phyloP scores from a whole-genome alignment of 2,797 vertebrate species.

The Oreortyx pictus region DNA sequence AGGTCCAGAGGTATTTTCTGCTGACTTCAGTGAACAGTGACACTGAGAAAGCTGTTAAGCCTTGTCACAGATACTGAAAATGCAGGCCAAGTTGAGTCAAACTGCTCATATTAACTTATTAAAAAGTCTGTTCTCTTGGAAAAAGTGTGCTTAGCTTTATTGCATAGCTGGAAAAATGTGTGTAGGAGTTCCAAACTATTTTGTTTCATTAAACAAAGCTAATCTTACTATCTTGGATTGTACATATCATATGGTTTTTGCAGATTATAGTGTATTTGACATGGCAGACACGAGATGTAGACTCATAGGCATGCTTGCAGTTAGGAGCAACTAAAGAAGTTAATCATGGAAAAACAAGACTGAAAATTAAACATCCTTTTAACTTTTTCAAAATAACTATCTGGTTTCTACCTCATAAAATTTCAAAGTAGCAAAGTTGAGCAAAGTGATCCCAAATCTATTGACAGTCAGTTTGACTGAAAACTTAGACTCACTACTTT shows the following conservation, averaged over 20 bases:
- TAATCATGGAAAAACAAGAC: background rate
- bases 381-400: background rate
- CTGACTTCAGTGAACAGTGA: background rate
- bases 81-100: background rate
- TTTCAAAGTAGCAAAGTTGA: background rate
- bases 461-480: background rate
- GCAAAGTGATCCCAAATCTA: background rate
- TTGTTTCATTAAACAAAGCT: background rate
- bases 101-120: background rate
- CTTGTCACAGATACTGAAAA: background rate
- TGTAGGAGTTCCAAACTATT: background rate
- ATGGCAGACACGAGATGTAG: background rate
- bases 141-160: background rate
- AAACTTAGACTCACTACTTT: background rate
- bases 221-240: background rate
- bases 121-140: background rate
- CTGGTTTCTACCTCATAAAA: background rate
- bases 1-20: background rate
- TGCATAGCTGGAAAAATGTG: background rate
- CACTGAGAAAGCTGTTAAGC: background rate
- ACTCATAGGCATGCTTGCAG: background rate
- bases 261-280: background rate
- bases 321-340: background rate
- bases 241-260: background rate
- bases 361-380: background rate